Conservation (phyloP, 2,888 invertebrate genomes). For the Synergus laeviventris region DNA sequence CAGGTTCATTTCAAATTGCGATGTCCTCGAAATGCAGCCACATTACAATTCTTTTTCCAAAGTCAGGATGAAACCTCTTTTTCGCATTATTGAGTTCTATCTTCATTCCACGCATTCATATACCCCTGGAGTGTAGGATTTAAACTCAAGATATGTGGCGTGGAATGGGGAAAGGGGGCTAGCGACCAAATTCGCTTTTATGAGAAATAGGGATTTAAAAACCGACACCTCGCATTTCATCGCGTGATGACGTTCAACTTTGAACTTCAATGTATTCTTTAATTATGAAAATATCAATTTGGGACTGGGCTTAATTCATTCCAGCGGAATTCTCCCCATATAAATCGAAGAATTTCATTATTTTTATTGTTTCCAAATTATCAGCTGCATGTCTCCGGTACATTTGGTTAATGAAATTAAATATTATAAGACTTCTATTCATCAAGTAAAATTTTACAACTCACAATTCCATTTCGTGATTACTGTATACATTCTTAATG, state of each 20-base stretch:
- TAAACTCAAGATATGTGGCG: not conserved
- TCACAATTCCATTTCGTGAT: conserved; percentile 35
- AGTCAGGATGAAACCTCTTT: not conserved
- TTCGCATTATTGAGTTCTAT: not conserved
- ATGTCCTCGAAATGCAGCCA: not conserved
- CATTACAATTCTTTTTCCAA: not conserved
- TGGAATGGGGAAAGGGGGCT: too few relatives aligned
- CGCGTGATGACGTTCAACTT: too few relatives aligned
- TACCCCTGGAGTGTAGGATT: not conserved
- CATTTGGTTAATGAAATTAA: conserved; percentile 28
- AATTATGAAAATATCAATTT: too few relatives aligned
- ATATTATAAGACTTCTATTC: conserved; percentile 29
- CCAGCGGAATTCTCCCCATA: too few relatives aligned
- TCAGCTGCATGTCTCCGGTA: not conserved
- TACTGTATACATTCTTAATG: conserved; percentile 35
- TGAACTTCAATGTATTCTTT: too few relatives aligned
- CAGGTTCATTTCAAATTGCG: not conserved
- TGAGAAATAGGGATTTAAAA: too few relatives aligned
- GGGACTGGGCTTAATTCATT: too few relatives aligned
- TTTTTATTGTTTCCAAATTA: too few relatives aligned
- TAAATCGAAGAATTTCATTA: too few relatives aligned
- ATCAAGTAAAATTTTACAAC: conserved; percentile 17
- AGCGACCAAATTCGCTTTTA: too few relatives aligned
- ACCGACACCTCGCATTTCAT: too few relatives aligned
- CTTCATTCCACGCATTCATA: not conserved